Evolutionary conservation across 2,888 invertebrate species (phyloP).

Genomic region (Dusona sp.): DNA sequence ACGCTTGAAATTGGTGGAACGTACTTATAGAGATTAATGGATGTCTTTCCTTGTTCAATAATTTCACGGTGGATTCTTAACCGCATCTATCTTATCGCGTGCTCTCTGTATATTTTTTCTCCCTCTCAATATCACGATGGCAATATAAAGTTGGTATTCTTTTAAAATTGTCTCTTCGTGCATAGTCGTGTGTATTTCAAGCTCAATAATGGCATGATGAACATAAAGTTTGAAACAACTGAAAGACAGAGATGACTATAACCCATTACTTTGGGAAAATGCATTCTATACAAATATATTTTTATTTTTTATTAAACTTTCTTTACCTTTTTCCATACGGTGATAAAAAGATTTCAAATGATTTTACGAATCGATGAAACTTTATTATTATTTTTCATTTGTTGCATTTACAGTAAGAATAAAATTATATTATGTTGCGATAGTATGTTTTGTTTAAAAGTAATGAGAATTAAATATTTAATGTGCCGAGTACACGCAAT

Average conservation of each 20-base stretch:
- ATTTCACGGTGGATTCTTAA: neutral
- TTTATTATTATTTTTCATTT: neutral
- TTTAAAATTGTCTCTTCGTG: neutral
- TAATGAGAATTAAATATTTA: neutral
- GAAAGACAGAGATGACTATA: neutral
- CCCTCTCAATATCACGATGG: neutral
- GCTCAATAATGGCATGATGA: slow-evolving; percentile 6
- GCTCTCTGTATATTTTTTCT: neutral
- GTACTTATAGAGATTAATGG: neutral
- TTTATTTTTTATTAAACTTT: neutral
- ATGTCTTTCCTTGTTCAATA: neutral
- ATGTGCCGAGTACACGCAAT: neutral
- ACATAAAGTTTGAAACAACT: neutral
- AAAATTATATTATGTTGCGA: neutral
- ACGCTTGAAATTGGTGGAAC: neutral
- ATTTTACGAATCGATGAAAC: neutral
- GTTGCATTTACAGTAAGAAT: neutral
- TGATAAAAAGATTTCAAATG: neutral
- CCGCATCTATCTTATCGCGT: slow-evolving; percentile 14
- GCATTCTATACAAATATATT: neutral
- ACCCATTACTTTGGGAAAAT: neutral
- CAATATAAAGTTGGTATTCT: neutral
- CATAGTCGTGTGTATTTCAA: neutral
- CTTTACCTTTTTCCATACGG: neutral
- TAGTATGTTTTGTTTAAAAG: neutral